Percentiles rank a stretch among this genome's conserved stretches.
Conservation (phyloP, 2,113 vertebrate species). For the Serinus canaria region DNA sequence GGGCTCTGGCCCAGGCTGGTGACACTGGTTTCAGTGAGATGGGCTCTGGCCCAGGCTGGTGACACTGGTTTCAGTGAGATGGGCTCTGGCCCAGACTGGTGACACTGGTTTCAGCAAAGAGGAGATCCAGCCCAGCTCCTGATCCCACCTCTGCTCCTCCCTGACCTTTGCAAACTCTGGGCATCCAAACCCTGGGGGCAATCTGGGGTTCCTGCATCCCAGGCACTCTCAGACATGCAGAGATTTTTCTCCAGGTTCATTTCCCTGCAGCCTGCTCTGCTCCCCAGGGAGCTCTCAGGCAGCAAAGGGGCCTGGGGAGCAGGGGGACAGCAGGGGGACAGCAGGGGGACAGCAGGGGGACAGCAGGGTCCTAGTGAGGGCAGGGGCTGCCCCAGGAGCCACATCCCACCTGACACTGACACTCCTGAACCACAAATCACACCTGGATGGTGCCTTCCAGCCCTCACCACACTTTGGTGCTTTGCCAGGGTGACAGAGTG, state of each 20-base stretch:
- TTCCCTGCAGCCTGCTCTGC: neutral
- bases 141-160: neutral
- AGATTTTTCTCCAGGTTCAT: neutral
- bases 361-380: neutral
- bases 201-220: neutral
- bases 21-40: neutral
- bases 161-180: neutral
- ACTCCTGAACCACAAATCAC: neutral
- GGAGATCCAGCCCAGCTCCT: neutral
- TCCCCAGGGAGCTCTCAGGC: neutral
- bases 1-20: neutral
- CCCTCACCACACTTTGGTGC: accelerated
- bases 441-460: neutral
- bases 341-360: neutral
- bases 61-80: neutral
- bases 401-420: neutral
- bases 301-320: accelerated
- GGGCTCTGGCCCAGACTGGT: neutral
- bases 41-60: neutral
- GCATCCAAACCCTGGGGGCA: accelerated
- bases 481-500: neutral
- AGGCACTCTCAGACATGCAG: accelerated
- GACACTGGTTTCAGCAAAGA: neutral
- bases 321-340: neutral
- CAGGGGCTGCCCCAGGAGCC: neutral